Percentiles rank a stretch among this genome's conserved stretches.
Conservation (phyloP, 1,140 invertebrate genomes). For the Drosophila cardini region DNA sequence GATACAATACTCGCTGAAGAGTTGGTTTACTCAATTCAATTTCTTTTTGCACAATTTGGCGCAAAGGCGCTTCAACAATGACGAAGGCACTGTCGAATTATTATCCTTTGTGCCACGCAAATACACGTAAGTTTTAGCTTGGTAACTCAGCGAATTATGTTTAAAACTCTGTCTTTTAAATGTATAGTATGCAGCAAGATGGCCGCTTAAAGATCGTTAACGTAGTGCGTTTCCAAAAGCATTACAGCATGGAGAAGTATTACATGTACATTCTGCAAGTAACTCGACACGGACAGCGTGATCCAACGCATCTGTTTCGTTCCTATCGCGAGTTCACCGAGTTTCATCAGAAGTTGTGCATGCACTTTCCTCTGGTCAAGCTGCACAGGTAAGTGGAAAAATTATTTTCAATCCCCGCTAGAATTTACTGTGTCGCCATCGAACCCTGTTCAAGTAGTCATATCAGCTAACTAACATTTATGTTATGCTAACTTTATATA, state of each 20-base stretch:
- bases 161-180: constrained; percentile 2
- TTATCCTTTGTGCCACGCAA: constrained; percentile 97
- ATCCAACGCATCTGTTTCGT: constrained; percentile 94
- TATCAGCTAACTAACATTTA: too few relatives aligned
- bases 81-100: constrained; percentile 92
- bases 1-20: constrained; percentile 95
- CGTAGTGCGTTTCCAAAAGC: constrained; percentile 96
- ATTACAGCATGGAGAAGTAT: constrained; percentile 98
- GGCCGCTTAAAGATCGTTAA: constrained; percentile 94
- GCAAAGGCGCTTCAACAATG: constrained; percentile 95
- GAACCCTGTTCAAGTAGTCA: too few relatives aligned
- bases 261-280: constrained; percentile 98
- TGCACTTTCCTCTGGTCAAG: constrained; percentile 95
- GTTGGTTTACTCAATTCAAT: constrained; percentile 97
- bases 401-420: not conserved
- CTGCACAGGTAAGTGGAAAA: constrained; percentile 89
- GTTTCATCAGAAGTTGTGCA: constrained; percentile 96
- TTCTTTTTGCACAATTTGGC: constrained; percentile 99
- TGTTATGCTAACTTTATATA: too few relatives aligned
- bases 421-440: too few relatives aligned
- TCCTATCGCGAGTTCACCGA: constrained; percentile 98
- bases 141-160: not conserved
- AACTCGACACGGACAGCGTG: constrained; percentile 92
- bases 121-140: constrained; percentile 90
- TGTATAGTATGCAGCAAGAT: constrained; percentile 93